These are phyloP conservation scores for Matsumurasca onukii DNA, from an alignment of 1,140 invertebrate genomes.

Conservation along the genomic window DNA sequence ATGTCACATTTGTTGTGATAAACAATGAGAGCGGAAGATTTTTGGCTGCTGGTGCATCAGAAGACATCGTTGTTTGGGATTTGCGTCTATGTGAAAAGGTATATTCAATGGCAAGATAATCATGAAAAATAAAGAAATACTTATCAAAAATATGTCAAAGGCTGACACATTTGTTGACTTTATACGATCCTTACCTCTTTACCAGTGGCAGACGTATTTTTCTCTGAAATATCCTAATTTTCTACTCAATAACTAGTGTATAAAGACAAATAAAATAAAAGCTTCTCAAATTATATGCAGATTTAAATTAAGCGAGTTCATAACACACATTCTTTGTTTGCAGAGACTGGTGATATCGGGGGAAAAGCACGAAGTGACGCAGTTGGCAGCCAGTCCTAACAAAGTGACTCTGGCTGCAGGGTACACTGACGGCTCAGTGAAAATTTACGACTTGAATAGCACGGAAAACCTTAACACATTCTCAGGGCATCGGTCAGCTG, in stretches of 20 bases:
- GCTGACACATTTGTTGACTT: no score
- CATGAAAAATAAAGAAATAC: not conserved
- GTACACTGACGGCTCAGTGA: slow-evolving; percentile 86
- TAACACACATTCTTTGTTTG: slow-evolving; percentile 37
- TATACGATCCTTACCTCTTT: no score
- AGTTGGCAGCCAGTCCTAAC: slow-evolving; percentile 67
- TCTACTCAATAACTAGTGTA: no score
- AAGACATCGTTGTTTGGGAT: slow-evolving; percentile 95
- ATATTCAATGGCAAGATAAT: slow-evolving; percentile 36
- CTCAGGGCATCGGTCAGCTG: slow-evolving; percentile 83
- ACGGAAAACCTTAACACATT: slow-evolving; percentile 76
- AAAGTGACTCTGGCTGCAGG: slow-evolving; percentile 83
- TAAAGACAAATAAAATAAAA: no score
- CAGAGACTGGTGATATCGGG: slow-evolving; percentile 72
- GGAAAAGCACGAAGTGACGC: slow-evolving; percentile 75
- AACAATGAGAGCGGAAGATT: slow-evolving; percentile 76
- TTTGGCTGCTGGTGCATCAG: slow-evolving; percentile 85
- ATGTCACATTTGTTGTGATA: slow-evolving; percentile 73
- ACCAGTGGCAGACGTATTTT: no score
- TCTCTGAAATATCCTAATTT: no score
- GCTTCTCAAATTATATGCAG: no score
- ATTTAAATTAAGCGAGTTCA: no score
- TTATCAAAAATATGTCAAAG: no score
- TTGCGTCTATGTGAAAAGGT: slow-evolving; percentile 87
- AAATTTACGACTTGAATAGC: slow-evolving; percentile 73